Evolutionary conservation across 2,888 invertebrate species (phyloP).

Genomic region (Belgica antarctica): DNA sequence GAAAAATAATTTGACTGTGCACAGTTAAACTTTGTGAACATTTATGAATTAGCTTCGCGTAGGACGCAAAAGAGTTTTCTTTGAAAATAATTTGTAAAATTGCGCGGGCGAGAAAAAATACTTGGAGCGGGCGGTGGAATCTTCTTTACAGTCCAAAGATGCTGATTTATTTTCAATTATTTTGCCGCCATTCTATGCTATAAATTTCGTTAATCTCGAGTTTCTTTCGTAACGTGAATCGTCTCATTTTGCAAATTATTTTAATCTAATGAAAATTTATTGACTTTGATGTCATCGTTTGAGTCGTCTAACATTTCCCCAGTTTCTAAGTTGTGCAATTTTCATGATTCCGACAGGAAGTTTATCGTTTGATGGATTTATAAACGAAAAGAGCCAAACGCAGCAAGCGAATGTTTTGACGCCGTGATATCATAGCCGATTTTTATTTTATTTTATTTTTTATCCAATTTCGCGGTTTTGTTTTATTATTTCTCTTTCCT

Average conservation of each 20-base stretch:
- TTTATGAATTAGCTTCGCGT: not conserved
- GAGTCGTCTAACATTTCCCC: not conserved
- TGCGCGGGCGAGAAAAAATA: not conserved
- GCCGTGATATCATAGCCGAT: conserved; percentile 1
- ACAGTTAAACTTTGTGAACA: not conserved
- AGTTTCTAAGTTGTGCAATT: not conserved
- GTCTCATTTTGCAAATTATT: not conserved
- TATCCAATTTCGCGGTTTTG: conserved; percentile 10
- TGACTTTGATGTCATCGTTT: conserved; percentile 1
- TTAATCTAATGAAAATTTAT: not conserved
- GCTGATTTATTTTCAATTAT: conserved; percentile 19
- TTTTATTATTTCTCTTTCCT: not conserved
- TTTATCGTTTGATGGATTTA: conserved; percentile 19
- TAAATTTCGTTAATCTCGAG: no score
- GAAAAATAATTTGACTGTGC: conserved; percentile 3
- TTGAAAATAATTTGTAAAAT: not conserved
- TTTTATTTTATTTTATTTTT: not conserved
- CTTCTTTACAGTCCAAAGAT: not conserved
- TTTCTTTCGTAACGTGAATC: not conserved
- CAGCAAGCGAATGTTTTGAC: not conserved
- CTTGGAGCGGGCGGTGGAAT: not conserved
- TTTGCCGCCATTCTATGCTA: not conserved
- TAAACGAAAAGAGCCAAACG: not conserved
- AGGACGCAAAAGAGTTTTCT: not conserved
- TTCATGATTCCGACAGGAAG: conserved; percentile 6